Evolutionary conservation across 1,140 invertebrate species (phyloP).

Genomic region (Ditylenchus dipsaci): DNA sequence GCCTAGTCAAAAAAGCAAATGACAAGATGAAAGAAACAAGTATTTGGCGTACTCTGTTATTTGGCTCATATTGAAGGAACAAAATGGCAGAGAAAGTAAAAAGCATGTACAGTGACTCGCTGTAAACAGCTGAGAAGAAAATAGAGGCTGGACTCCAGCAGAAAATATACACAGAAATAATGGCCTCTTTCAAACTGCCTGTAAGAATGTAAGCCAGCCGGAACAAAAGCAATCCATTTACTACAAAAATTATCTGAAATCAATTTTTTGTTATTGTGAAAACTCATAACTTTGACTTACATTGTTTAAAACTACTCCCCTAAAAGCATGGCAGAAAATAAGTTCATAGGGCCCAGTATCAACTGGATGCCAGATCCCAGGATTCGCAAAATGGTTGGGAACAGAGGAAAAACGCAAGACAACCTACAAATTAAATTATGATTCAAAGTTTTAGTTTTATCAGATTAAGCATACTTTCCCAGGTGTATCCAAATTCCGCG

Average conservation of each 20-base stretch:
- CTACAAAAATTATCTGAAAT: conserved; percentile 37
- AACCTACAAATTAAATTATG: neutral
- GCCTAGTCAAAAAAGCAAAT: conserved; percentile 43
- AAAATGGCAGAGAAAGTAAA: conserved; percentile 32
- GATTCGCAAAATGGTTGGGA: conserved; percentile 34
- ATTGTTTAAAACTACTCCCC: conserved; percentile 43
- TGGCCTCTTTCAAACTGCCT: conserved; percentile 38
- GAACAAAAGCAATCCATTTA: conserved; percentile 40
- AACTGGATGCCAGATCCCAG: conserved; percentile 17
- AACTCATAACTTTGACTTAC: conserved; percentile 8
- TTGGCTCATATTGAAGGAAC: conserved; percentile 15
- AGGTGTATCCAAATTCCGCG: conserved; percentile 47
- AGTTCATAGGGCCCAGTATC: conserved; percentile 14
- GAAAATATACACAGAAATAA: conserved; percentile 40
- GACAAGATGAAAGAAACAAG: conserved; percentile 36
- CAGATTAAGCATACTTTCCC: conserved; percentile 21
- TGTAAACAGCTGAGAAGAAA: conserved; percentile 43
- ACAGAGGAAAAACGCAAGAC: conserved; percentile 44
- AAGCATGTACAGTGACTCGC: conserved; percentile 39
- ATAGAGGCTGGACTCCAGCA: conserved; percentile 44
- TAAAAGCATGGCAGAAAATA: conserved; percentile 40
- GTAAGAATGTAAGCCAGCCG: conserved; percentile 27
- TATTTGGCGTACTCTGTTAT: conserved; percentile 8
- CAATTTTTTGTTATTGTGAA: neutral
- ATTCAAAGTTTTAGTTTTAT: no score